A percentile compares a stretch with the other conserved stretches of the same genome.
Conservation (phyloP, 2,797 vertebrate genomes). For the Cirrhinus mrigala region DNA sequence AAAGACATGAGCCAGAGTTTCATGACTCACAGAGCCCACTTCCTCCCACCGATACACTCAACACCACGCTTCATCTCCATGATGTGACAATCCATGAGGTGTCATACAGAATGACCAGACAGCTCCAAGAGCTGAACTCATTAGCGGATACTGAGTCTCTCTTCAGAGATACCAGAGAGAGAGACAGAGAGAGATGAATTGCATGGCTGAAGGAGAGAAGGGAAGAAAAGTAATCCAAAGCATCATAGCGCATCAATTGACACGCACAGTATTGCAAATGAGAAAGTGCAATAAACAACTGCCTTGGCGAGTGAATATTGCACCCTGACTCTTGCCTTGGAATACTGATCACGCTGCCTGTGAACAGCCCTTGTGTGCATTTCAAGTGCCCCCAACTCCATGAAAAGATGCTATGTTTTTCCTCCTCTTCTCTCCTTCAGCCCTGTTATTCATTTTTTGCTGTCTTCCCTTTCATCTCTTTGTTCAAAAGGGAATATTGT, state of each 20-base stretch:
- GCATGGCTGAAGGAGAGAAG: slow-evolving; percentile 37
- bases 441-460: slow-evolving; percentile 10
- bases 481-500: slow-evolving; percentile 1
- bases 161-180: slow-evolving; percentile 25
- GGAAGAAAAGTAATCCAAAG: slow-evolving; percentile 37
- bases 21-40: slow-evolving; percentile 28
- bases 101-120: slow-evolving; percentile 50
- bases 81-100: slow-evolving; percentile 43
- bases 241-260: slow-evolving; percentile 55
- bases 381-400: slow-evolving; percentile 35
- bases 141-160: slow-evolving; percentile 52
- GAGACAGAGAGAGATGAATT: slow-evolving; percentile 25
- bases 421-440: slow-evolving; percentile 29
- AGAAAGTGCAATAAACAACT: slow-evolving; percentile 52
- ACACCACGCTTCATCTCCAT: slow-evolving; percentile 31
- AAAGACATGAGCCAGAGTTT: background rate
- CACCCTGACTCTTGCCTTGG: slow-evolving; percentile 37
- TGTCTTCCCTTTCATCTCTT: background rate
- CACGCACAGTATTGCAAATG: slow-evolving; percentile 52
- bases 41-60: slow-evolving; percentile 41
- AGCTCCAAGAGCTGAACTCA: slow-evolving; percentile 45
- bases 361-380: slow-evolving; percentile 58
- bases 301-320: slow-evolving; percentile 46
- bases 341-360: slow-evolving; percentile 55
- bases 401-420: slow-evolving; percentile 44